Conservation (phyloP, 2,113 vertebrate species). For the Heterotis niloticus region DNA sequence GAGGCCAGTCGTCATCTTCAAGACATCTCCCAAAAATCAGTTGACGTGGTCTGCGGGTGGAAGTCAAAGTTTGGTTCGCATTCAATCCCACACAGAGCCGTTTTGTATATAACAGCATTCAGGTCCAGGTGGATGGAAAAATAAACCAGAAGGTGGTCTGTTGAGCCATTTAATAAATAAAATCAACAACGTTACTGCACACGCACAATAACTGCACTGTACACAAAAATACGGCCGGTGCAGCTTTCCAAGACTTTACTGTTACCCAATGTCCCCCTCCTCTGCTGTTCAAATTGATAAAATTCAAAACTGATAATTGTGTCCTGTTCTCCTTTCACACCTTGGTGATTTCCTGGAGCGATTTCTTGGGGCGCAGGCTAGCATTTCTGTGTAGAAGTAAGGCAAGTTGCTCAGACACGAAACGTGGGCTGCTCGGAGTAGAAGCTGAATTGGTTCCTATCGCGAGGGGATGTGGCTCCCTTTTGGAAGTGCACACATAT, state of each 20-base stretch:
- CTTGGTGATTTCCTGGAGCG: neutral
- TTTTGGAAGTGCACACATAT: neutral
- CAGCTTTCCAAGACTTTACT: no score
- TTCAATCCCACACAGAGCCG: neutral
- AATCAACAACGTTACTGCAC: neutral
- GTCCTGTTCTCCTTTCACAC: neutral
- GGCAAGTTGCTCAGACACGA: no score
- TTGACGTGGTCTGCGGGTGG: neutral
- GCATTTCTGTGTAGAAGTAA: neutral
- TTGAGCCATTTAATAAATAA: neutral
- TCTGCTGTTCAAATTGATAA: neutral
- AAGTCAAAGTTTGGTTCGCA: no score
- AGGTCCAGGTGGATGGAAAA: neutral
- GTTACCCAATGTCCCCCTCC: neutral
- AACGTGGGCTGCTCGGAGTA: neutral
- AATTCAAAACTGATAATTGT: no score
- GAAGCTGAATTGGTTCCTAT: neutral
- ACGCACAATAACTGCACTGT: neutral
- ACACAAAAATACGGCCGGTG: neutral
- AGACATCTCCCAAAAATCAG: constrained; percentile 3
- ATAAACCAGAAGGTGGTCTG: neutral
- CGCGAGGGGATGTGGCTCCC: neutral
- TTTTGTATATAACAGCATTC: neutral
- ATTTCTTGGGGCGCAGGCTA: neutral
- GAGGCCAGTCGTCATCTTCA: constrained; percentile 5